Evolutionary conservation across 92 coral and sea anemone species (phyloP).

Genomic region (Scolanthus callimorphus): DNA sequence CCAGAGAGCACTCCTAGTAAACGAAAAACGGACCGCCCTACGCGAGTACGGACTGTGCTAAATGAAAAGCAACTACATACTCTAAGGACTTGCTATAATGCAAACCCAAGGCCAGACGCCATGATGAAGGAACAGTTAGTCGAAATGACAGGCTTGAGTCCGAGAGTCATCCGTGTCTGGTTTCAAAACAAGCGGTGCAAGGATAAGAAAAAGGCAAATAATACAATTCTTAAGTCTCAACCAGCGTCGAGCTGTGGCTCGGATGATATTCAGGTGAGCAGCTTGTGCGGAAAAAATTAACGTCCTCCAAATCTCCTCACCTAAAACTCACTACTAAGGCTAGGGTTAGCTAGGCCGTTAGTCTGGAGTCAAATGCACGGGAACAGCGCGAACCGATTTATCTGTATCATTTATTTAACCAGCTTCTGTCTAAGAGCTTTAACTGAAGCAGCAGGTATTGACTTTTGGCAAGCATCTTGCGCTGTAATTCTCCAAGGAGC

Average conservation of each 20-base stretch:
- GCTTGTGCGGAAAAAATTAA: not conserved
- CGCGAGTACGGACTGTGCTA: slow-evolving; percentile 93
- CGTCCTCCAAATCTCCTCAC: too few relatives aligned
- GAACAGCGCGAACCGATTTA: too few relatives aligned
- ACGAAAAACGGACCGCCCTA: slow-evolving; percentile 69
- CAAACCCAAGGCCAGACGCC: slow-evolving; percentile 99
- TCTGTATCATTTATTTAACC: too few relatives aligned
- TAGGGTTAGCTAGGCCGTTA: too few relatives aligned
- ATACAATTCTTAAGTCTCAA: slow-evolving; percentile 71
- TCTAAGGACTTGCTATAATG: slow-evolving; percentile 90
- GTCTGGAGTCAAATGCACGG: too few relatives aligned
- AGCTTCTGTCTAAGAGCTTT: not conserved
- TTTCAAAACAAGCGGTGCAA: slow-evolving; percentile 98
- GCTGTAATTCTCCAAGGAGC: slow-evolving; percentile 31
- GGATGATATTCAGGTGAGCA: slow-evolving; percentile 91
- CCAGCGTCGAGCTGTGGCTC: slow-evolving; percentile 71
- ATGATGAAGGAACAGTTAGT: slow-evolving; percentile 99
- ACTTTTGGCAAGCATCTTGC: not conserved
- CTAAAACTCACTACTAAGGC: too few relatives aligned
- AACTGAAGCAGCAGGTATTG: not conserved
- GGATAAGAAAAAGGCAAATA: slow-evolving; percentile 96
- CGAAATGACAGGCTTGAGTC: slow-evolving; percentile 98
- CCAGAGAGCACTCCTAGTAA: slow-evolving; percentile 52
- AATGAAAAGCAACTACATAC: slow-evolving; percentile 98
- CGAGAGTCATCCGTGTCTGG: slow-evolving; percentile 99